Evolutionary conservation across 2,888 invertebrate genomes (phyloP).

Genomic region (Schizotus pectinicornis): DNA sequence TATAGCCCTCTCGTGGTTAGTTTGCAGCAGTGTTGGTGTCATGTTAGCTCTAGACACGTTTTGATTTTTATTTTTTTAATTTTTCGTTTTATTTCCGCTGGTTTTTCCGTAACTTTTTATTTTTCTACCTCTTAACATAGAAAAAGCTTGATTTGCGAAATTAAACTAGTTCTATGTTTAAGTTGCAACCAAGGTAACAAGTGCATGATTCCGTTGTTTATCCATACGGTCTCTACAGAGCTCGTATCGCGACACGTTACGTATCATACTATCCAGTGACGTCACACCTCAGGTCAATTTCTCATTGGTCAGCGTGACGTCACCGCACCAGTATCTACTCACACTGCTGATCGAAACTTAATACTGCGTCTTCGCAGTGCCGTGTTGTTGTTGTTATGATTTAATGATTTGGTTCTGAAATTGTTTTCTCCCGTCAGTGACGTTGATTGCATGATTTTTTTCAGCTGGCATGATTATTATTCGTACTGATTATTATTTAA

Average conservation of each 20-base stretch:
- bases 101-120: slow-evolving; percentile 6
- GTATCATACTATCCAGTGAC: no score
- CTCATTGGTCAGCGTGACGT: no score
- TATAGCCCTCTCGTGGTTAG: slow-evolving; percentile 71
- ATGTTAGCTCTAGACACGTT: slow-evolving; percentile 38
- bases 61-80: slow-evolving; percentile 33
- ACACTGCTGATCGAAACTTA: no score
- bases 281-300: no score
- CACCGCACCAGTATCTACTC: no score
- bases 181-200: slow-evolving; percentile 13
- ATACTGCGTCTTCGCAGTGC: background rate
- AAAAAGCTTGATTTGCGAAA: slow-evolving; percentile 9
- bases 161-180: slow-evolving; percentile 1
- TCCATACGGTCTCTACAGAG: no score
- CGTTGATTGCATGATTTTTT: slow-evolving; percentile 16
- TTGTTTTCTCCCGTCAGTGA: background rate
- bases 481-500: slow-evolving; percentile 16
- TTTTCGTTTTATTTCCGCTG: slow-evolving; percentile 34
- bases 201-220: slow-evolving; percentile 3
- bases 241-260: no score
- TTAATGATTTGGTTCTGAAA: background rate
- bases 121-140: slow-evolving; percentile 8
- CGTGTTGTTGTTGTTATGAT: background rate
- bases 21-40: slow-evolving; percentile 59
- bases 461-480: slow-evolving; percentile 24